These are phyloP conservation scores for Platerodrilus igneus DNA, from an alignment of 2,888 invertebrate species.

Conservation along the genomic window DNA sequence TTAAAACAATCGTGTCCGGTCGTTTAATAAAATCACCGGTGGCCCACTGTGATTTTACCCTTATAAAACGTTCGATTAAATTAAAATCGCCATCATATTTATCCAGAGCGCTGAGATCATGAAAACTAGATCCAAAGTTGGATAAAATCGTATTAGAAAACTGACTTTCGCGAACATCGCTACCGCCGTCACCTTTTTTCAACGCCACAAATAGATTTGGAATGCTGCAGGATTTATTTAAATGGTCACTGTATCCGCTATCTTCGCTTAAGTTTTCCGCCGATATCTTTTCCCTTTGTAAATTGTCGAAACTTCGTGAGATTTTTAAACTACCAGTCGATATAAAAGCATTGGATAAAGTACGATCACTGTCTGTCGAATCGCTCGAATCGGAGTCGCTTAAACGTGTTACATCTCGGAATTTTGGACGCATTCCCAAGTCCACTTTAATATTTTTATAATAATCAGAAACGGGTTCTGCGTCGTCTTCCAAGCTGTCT, in stretches of 20 bases:
- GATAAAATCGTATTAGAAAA: no score
- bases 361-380: slow-evolving; percentile 38
- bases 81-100: slow-evolving; percentile 32
- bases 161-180: no score
- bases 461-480: slow-evolving; percentile 40
- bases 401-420: slow-evolving; percentile 37
- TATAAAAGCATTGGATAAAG: slow-evolving; percentile 37
- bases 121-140: slow-evolving; percentile 47
- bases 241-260: slow-evolving; percentile 67
- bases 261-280: slow-evolving; percentile 77
- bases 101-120: slow-evolving; percentile 43
- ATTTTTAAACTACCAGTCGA: slow-evolving; percentile 46
- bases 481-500: slow-evolving; percentile 51
- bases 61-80: slow-evolving; percentile 39
- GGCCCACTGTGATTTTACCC: slow-evolving; percentile 29
- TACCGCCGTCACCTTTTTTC: slow-evolving; percentile 42
- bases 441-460: slow-evolving; percentile 41
- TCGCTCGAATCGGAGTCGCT: slow-evolving; percentile 49
- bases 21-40: slow-evolving; percentile 20
- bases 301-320: slow-evolving; percentile 47
- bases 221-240: slow-evolving; percentile 47
- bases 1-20: slow-evolving; percentile 36
- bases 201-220: slow-evolving; percentile 41
- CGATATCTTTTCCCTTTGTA: slow-evolving; percentile 54
- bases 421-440: slow-evolving; percentile 29